These are phyloP conservation scores for Megatriorchis doriae DNA, from an alignment of 2,113 vertebrate species.

Conservation along the genomic window DNA sequence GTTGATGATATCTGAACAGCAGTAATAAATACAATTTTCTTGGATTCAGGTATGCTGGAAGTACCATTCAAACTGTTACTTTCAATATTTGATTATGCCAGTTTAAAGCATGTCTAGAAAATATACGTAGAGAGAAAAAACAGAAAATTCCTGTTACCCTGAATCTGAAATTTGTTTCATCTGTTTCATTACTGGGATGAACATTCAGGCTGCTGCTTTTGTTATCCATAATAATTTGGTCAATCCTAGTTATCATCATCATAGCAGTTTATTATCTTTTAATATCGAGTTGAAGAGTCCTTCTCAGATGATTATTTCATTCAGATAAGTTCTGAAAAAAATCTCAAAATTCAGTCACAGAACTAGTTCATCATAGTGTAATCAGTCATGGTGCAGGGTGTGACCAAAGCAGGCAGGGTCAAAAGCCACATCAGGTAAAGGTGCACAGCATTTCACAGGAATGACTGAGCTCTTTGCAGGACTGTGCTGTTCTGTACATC, in stretches of 20 bases:
- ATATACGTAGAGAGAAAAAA: background rate
- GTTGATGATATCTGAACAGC: background rate
- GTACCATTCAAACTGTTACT: background rate
- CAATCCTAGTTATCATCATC: background rate
- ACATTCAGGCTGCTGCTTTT: background rate
- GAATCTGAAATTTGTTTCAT: background rate
- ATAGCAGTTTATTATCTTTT: background rate
- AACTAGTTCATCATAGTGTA: background rate
- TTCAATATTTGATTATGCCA: background rate
- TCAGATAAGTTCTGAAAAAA: background rate
- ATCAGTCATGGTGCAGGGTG: background rate
- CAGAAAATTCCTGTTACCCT: background rate
- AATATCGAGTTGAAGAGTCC: background rate
- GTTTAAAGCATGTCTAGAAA: background rate
- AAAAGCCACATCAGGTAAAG: background rate
- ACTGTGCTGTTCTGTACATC: background rate
- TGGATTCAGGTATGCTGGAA: background rate
- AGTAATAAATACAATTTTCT: background rate
- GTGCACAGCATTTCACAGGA: background rate
- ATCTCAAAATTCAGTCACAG: background rate
- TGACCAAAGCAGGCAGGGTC: background rate
- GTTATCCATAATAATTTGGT: background rate
- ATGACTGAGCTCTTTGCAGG: background rate
- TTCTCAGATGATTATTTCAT: background rate
- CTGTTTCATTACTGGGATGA: background rate